Evolutionary conservation across 2,797 vertebrate genomes (phyloP), one percentile per base, ranked within the genome.

Genomic region (Silurus aristotelis): DNA sequence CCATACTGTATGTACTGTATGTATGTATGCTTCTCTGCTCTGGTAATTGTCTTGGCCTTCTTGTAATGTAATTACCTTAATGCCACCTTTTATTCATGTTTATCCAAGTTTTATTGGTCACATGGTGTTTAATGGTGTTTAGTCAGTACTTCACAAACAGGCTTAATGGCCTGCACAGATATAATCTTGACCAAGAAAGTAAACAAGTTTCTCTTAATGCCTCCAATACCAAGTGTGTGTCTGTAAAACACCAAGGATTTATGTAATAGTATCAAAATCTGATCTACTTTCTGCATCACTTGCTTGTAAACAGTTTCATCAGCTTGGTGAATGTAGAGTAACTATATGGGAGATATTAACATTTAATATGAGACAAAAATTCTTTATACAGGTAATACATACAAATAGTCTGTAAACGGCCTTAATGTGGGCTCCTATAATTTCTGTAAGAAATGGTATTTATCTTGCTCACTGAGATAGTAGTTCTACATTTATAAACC

Each of bases 71-170:
- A 79, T 66, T 19, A 10, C 1, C 27, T 17, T 63, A 25, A 63
- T 43, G 20, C 46, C 13, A 48, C 13, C 3, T 43, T 73, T 80
- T 64, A 48, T 79, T 63, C 22, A 48, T 79, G 76, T 61, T 78
- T 38, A 20, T 3, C 27, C 8, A 60, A 20, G 7, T 12, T 78
- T 78, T 38, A 61, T 58, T 56, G 52, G 25, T 60, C 19, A 60
- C 56, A 60, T 61, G 31, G 31, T 79, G 31, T 63, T 79, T 80
- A 25, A 60, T 61, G 31, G 31, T 79, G 31, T 63, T 79, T 80
- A 25, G 3, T 22, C 43, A 48, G 38, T 17, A 64, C 22, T 25
- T 80, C 14, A 80, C 60, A 27, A 22, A 25, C 15, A 22, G 27
- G 25, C 25, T 55, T 56, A 76, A 76, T 58, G 55, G 13, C 46